Base-by-base conservation (phyloP, 2,888 invertebrate species). In the Arctia plantaginis region DNA sequence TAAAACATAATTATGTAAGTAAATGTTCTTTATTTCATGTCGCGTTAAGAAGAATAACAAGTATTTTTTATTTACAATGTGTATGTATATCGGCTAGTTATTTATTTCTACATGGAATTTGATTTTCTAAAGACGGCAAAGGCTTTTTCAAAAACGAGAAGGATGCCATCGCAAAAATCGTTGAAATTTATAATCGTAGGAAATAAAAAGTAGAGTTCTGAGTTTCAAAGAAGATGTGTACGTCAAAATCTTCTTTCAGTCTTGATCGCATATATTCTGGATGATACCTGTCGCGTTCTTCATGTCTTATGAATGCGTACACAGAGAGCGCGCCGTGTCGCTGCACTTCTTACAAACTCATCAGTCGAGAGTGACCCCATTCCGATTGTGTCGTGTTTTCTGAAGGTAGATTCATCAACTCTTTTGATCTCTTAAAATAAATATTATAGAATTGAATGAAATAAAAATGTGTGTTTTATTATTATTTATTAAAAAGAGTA, bases 341-440 rank as follows among this genome's bases (percentile, higher is more conserved):
- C 69, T 65, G 75, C 75, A 39, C 59, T 51, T 65, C 77, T 75
- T 65, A 80, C 75, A 71, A 78, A 55, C 55, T 73, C 76, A 79
- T 84, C 76, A 83, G 69, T 84, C 76, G 78, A 73, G 65, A 74
- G 35, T 79, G 84, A 80, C 77, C 84, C 68, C 78, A 74, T 82
- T 82, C 74, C 76, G 62, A 62, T 59, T 78, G 79, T 72, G 75
- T 78, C 76, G 71, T 64, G 68, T 69, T 76, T 70, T 73, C 76
- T 73, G 41, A 65, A 73, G 65, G 78, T 74, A 73, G 76, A 75
- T 72, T 71, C 27, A 74, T 72, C 23, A 44, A 44, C 41, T 39
- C 55, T 27, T 59, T 39, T 30, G 62, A 62, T 62, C 18, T 30
- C 30, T 30, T 27, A 30, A 62, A 15, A 59, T 59, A 30, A 3